Percentiles rank a stretch among this genome's conserved stretches.
These are phyloP conservation scores for Xerus inauris DNA, from an alignment of 2,113 vertebrate species.

Conservation along the genomic window DNA sequence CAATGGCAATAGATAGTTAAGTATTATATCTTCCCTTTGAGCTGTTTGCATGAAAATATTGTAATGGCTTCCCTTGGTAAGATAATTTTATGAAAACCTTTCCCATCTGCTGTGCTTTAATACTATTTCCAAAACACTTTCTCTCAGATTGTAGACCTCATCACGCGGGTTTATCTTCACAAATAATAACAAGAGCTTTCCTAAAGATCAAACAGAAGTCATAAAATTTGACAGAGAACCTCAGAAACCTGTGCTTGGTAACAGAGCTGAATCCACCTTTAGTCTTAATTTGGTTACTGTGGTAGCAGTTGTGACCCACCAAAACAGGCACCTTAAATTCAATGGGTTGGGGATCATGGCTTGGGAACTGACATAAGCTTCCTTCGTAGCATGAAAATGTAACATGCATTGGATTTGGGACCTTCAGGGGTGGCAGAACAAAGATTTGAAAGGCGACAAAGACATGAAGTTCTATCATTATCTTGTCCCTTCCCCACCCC, in stretches of 20 bases:
- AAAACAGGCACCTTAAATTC: not conserved
- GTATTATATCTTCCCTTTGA: conserved; percentile 18
- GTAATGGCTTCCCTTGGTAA: not conserved
- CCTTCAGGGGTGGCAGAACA: not conserved
- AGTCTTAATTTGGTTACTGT: not conserved
- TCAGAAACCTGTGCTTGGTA: not conserved
- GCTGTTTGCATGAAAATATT: not conserved
- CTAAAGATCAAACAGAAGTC: not conserved
- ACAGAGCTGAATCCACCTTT: not conserved
- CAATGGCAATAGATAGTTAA: conserved; percentile 18
- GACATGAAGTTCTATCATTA: not conserved
- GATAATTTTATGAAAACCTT: conserved; percentile 39
- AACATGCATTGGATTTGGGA: not conserved
- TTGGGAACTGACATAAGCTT: not conserved
- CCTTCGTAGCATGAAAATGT: not conserved
- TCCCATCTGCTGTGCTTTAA: conserved; percentile 41
- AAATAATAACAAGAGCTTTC: not conserved
- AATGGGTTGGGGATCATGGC: not conserved
- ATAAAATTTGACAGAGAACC: not conserved
- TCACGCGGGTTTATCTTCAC: not conserved
- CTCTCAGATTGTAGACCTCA: not conserved
- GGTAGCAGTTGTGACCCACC: not conserved
- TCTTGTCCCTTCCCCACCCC: not conserved
- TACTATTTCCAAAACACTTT: not conserved
- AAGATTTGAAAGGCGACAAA: not conserved